Base-by-base conservation (phyloP, 2,888 invertebrate species). In the Homarus gammarus region DNA sequence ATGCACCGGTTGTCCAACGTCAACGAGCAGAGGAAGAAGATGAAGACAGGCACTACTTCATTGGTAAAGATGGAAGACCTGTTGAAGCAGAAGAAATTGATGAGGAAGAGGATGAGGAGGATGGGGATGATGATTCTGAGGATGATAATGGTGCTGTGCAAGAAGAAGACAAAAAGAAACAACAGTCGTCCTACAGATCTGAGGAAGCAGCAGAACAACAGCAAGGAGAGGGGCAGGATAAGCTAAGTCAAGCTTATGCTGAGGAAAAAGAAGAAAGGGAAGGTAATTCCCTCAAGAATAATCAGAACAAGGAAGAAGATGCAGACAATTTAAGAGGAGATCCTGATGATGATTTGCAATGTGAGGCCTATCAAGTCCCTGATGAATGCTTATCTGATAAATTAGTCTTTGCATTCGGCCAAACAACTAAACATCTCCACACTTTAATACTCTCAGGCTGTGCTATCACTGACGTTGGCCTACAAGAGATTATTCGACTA, bases 381-480 rank as follows among this genome's bases (percentile, higher is more conserved):
- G 92, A 92, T 81, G 87, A 89, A 18, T 64, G 64, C 33, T 72
- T 92, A 18, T 86, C 92, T 33, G 92, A 92, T 73, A 77, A 70
- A 10, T 44, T 92, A 61, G 79, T 86, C 12, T 75, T 40, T 36
- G 85, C 85, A 15, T 73, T 92, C 64, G 89, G 84, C 49, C 38
- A 72, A 49, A 86, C 90, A 40, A 84, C 90, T 15, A 61, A 64
- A 77, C 40, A 89, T 18, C 86, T 90, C 12, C 77, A 85, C 38
- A 85, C 88, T 27, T 49, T 92, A 33, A 82, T 87, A 36, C 49
- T 92, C 15, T 61, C 92, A 40, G 92, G 92, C 33, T 92, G 92
- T 86, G 85, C 92, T 36, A 90, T 92, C n/a, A 49, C 92, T 51
- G 84, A 92, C 85, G 51, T 56, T 56, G 90, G 92, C 44, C 51